These are phyloP conservation scores for Rhynchopsitta pachyrhyncha DNA, from an alignment of 2,113 vertebrate species.

Conservation along the genomic window DNA sequence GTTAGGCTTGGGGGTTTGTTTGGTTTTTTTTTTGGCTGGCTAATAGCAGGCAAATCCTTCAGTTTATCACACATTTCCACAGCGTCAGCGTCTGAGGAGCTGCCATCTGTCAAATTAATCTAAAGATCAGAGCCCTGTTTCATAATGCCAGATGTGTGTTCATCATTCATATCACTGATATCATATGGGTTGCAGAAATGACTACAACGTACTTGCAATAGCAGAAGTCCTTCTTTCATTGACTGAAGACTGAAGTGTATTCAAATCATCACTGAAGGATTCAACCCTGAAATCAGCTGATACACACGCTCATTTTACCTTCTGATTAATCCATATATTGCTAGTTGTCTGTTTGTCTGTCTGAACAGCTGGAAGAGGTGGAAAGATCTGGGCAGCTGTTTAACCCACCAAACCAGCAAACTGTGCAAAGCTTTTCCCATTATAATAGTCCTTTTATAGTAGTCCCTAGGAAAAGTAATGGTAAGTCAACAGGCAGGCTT, in stretches of 20 bases:
- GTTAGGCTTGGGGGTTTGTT: background rate
- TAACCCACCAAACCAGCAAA: background rate
- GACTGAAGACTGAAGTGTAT: background rate
- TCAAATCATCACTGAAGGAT: background rate
- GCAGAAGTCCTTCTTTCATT: conserved; percentile 5
- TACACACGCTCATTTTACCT: background rate
- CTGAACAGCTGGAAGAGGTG: background rate
- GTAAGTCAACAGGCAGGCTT: background rate
- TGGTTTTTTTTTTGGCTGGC: background rate
- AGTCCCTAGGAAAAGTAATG: background rate
- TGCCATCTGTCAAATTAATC: background rate
- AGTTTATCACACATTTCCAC: conserved; percentile 5
- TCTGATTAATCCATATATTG: background rate
- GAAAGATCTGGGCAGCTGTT: background rate
- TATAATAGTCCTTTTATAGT: background rate
- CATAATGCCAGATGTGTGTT: background rate
- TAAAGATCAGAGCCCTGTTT: background rate
- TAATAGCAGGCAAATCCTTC: conserved; percentile 14
- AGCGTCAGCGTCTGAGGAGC: background rate
- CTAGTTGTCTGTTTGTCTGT: background rate
- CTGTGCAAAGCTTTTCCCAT: background rate
- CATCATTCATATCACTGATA: background rate
- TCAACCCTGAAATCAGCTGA: background rate
- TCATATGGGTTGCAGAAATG: background rate
- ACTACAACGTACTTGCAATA: background rate